Conservation (phyloP, 2,113 vertebrate species). For the Dicaeum eximium region DNA sequence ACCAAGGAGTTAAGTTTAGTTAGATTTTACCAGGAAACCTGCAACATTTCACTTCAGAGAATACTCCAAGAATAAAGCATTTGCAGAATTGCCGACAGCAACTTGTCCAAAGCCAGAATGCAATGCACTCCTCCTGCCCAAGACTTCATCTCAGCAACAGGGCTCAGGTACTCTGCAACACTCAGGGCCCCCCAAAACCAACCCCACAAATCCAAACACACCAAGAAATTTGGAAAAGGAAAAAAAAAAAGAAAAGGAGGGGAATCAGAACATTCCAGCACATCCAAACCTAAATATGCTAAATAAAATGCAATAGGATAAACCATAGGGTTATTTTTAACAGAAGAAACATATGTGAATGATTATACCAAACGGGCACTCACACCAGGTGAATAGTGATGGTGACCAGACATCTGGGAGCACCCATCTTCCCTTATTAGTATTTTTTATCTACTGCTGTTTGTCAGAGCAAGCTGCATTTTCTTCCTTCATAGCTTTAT, state of each 20-base stretch:
- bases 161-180: background rate
- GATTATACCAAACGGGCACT: slow-evolving; percentile 7
- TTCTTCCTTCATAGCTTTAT: background rate
- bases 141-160: background rate
- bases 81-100: background rate
- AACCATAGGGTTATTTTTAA: background rate
- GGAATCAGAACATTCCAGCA: background rate
- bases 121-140: background rate
- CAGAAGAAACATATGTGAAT: background rate
- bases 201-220: background rate
- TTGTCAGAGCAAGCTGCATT: slow-evolving; percentile 39
- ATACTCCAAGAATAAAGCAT: background rate
- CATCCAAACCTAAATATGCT: background rate
- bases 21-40: background rate
- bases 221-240: background rate
- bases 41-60: background rate
- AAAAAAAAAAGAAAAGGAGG: too few relatives aligned
- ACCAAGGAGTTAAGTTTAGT: background rate
- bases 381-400: slow-evolving; percentile 41
- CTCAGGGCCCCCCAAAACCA: background rate
- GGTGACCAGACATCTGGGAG: slow-evolving; percentile 2
- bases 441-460: slow-evolving; percentile 66
- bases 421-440: background rate
- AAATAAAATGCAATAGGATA: background rate
- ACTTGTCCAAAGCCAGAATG: background rate